phyloP scores from a whole-genome alignment of 2,888 invertebrate genomes.

The Chaitophorus viminalis region DNA sequence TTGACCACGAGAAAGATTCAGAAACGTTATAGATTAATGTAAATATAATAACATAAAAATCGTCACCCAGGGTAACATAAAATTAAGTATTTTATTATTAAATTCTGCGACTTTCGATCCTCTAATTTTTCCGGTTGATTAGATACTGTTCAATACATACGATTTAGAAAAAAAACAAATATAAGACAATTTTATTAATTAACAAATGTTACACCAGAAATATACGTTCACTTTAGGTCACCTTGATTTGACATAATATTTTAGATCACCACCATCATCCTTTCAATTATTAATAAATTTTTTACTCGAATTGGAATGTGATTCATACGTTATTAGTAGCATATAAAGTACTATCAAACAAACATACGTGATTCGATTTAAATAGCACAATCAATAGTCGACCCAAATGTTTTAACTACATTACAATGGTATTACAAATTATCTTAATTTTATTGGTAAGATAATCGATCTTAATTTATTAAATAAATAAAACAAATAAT shows the following conservation, averaged over 20 bases:
- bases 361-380: slow-evolving; percentile 4
- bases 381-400: slow-evolving; percentile 9
- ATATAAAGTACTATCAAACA: background rate
- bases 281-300: slow-evolving; percentile 47
- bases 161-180: no score
- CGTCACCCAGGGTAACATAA: background rate
- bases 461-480: background rate
- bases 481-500: no score
- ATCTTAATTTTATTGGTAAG: background rate
- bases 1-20: slow-evolving; percentile 31
- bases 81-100: background rate
- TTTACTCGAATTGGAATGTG: slow-evolving; percentile 30
- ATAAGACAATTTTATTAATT: background rate
- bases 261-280: background rate
- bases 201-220: background rate
- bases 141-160: background rate
- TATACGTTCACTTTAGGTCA: background rate
- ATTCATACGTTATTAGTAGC: slow-evolving; percentile 30
- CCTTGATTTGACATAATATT: background rate
- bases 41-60: background rate
- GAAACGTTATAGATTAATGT: slow-evolving; percentile 22
- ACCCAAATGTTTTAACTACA: background rate
- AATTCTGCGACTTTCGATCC: background rate
- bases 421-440: background rate
- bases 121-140: background rate